Evolutionary conservation across 2,113 vertebrate genomes (phyloP).

Genomic region (Ifrita kowaldi): DNA sequence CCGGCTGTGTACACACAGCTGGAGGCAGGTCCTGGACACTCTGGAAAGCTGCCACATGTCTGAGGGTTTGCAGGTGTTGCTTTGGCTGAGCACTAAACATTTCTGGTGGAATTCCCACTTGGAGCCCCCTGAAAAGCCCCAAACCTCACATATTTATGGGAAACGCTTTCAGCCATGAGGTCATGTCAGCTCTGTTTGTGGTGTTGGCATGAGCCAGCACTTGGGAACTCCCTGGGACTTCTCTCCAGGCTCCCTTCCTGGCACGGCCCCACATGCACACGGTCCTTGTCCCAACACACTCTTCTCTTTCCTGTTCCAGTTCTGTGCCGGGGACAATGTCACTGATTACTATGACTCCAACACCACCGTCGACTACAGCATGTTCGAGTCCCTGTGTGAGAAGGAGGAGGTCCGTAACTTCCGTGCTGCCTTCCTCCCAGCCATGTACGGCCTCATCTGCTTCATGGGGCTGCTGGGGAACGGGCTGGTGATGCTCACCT

Average conservation of each 20-base stretch:
- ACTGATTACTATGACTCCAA: conserved; percentile 50
- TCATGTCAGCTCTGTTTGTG: background rate
- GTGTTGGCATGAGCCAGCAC: accelerated
- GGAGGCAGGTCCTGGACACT: background rate
- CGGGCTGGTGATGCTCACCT: conserved; percentile 87
- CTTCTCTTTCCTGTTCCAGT: conserved; percentile 5
- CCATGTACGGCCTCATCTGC: conserved; percentile 83
- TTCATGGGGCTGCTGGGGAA: conserved; percentile 86
- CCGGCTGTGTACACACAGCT: background rate
- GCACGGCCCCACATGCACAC: accelerated
- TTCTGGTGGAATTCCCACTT: background rate
- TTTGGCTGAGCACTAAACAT: background rate
- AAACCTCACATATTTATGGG: background rate
- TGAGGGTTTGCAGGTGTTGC: background rate
- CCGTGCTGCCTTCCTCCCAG: conserved; percentile 80
- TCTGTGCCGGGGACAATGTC: conserved; percentile 48
- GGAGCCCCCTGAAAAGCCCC: background rate
- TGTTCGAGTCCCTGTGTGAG: conserved; percentile 53
- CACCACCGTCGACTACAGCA: conserved; percentile 69
- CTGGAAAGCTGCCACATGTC: background rate
- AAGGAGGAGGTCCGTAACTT: conserved; percentile 74
- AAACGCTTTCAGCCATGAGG: background rate
- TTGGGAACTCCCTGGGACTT: background rate
- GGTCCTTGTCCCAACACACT: background rate
- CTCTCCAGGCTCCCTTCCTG: background rate